Base-by-base conservation (phyloP, 1,140 invertebrate species). In the Drosophila azteca region DNA sequence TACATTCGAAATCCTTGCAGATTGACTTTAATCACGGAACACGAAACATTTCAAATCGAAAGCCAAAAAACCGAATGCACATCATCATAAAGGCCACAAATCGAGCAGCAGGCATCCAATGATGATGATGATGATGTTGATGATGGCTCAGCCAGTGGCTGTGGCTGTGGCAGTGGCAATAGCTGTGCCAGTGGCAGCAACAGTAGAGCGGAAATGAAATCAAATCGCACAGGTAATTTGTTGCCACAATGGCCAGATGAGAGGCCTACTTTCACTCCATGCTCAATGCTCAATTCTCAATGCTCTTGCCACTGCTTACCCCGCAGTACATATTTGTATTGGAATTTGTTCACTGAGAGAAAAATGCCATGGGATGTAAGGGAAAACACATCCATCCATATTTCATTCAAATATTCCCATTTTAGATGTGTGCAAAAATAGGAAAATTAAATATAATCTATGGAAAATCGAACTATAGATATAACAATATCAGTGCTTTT, bases 211-310 rank as follows among this genome's bases (percentile, higher is more conserved):
- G 75, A 88, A 87, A 79, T 88, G 70, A 88, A 88, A 82, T 87
- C 74, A 87, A 87, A 87, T 87, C 66, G 70, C 75, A 82, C 70
- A 88, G 82, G 82, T 88, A 87, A 87, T 87, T 87, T 78, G 74
- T 88, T 76, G 74, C 61, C 78, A 75, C 74, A 75, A 72, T 80
- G 72, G 50, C 49, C 54, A 75, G 72, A 53, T 54, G 70, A 75
- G 62, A 75, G 70, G 72, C 71, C 44, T 58, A 22, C 54, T 45
- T 26, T 26, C 24, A 55, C 58, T 62, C 57, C n/a, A 53, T n/a
- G 15, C 49, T 39, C 49, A 4, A 24, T 24, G 24, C 24, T 24
- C 24, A 4, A 26, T 26, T 3, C 24, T 5, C 24, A 3, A 24
- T 24, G 24, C 5, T 26, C 24, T 26, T 26, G 5, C 17, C 0